Conservation (phyloP, 1,140 invertebrate genomes). For the Bombus balteatus region DNA sequence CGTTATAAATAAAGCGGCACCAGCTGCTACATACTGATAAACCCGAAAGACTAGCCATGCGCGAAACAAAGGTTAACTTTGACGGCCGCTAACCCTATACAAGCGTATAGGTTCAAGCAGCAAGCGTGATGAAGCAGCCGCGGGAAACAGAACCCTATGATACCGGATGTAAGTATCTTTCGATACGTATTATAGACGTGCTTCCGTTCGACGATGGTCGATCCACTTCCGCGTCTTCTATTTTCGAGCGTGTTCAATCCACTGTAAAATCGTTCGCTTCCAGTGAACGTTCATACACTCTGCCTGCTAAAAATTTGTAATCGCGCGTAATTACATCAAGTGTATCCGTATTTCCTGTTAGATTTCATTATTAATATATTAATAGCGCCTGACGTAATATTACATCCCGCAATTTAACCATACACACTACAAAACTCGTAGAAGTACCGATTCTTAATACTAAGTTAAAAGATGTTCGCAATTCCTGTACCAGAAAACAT, state of each 20-base stretch:
- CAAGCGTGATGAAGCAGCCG: conserved; percentile 41
- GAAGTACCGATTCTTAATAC: too few relatives aligned
- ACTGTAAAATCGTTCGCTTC: background rate
- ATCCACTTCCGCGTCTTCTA: conserved; percentile 41
- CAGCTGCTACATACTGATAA: conserved; percentile 75
- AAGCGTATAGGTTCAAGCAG: conserved; percentile 18
- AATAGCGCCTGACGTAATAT: too few relatives aligned
- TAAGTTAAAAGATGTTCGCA: too few relatives aligned
- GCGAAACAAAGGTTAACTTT: conserved; percentile 75
- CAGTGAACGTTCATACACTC: too few relatives aligned
- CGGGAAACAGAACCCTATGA: conserved; percentile 31
- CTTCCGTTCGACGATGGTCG: conserved; percentile 34
- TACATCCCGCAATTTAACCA: too few relatives aligned
- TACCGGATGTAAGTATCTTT: conserved; percentile 60
- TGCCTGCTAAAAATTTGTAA: too few relatives aligned
- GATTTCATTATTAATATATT: too few relatives aligned
- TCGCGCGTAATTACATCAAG: too few relatives aligned
- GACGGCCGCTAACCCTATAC: conserved; percentile 62
- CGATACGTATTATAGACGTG: conserved; percentile 63
- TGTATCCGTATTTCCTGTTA: too few relatives aligned
- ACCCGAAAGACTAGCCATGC: conserved; percentile 73
- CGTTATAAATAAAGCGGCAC: conserved; percentile 75
- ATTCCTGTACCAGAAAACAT: too few relatives aligned
- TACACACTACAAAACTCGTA: too few relatives aligned
- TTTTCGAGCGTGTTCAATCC: background rate